Evolutionary conservation across 2,113 vertebrate species (phyloP), one percentile per base, ranked within the genome.

Genomic region (Struthio camelus): DNA sequence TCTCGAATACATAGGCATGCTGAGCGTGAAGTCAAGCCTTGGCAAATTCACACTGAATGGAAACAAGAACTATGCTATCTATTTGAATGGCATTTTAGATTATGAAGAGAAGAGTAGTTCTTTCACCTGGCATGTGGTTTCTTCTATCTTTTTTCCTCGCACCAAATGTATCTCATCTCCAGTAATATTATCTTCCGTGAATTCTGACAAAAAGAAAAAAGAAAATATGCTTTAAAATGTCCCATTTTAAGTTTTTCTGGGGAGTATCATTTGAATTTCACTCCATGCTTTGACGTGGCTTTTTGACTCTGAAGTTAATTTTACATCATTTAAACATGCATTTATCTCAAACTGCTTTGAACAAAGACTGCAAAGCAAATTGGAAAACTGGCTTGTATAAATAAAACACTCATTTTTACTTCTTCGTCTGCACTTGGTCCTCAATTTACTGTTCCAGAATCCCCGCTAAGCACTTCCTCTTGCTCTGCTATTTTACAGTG

Each of bases 111-210:
- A 86, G 20, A 87, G 30, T 64, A 75, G 54, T 89, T 83, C 24
- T 69, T 69, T 97, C 96, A 98, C 98, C 98, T 98, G 97, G 80
- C 80, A 95, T 12, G 97, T 90, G 64, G 96, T 90, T 88, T 90
- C 97, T 94, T 97, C 97, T 87, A 64, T 83, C 48, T 96, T 97
- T 95, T 97, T 97, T 92, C 96, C 96, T 97, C 97, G 95, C 67
- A 94, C 77, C 36, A 91, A 92, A 79, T 93, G 80, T 64, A 93
- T 89, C 17, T 94, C 96, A 83, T 96, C 96, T 69, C 76, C 93
- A 89, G 85, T 84, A 94, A 90, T 42, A 85, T 93, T 97, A 80
- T 97, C 97, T 96, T 98, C 97, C 93, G 96, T 95, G 94, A 92
- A 80, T 82, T 90, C 95, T 96, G 90, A 81, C 66, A 7, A 77